Conservation (phyloP, 2,888 invertebrate genomes). For the Stomorhina lunata region DNA sequence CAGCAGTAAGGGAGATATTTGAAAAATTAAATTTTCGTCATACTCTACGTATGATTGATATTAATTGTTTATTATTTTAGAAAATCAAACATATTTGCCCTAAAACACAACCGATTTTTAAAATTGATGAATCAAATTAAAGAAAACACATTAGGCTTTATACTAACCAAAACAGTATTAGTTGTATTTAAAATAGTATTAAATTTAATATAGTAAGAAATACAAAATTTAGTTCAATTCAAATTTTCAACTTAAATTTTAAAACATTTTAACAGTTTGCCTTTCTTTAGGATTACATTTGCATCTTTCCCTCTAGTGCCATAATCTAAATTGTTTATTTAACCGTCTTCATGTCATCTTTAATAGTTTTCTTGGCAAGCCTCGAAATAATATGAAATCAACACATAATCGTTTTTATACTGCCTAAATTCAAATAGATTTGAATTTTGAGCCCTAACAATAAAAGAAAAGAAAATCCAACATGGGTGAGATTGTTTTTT, state of each 20-base stretch:
- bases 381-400: constrained; percentile 18
- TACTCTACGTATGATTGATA: not conserved
- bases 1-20: too few relatives aligned
- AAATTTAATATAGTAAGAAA: too few relatives aligned
- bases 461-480: constrained; percentile 14
- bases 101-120: not conserved
- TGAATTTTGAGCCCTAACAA: constrained; percentile 32
- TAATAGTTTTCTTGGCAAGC: constrained; percentile 58
- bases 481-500: constrained; percentile 44
- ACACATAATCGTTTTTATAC: not conserved
- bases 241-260: not conserved
- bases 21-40: not conserved
- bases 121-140: not conserved
- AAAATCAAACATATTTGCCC: not conserved
- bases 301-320: constrained; percentile 35
- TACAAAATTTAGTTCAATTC: too few relatives aligned
- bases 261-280: too few relatives aligned
- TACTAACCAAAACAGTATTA: too few relatives aligned
- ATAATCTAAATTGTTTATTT: constrained; percentile 60
- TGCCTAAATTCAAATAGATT: constrained; percentile 33
- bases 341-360: constrained; percentile 59
- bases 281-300: not conserved
- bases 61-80: not conserved
- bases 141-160: too few relatives aligned
- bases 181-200: too few relatives aligned